Percentiles rank a stretch among this genome's conserved stretches.
Evolutionary conservation across 2,113 vertebrate species (phyloP).

Genomic region (Seriola aureovittata): DNA sequence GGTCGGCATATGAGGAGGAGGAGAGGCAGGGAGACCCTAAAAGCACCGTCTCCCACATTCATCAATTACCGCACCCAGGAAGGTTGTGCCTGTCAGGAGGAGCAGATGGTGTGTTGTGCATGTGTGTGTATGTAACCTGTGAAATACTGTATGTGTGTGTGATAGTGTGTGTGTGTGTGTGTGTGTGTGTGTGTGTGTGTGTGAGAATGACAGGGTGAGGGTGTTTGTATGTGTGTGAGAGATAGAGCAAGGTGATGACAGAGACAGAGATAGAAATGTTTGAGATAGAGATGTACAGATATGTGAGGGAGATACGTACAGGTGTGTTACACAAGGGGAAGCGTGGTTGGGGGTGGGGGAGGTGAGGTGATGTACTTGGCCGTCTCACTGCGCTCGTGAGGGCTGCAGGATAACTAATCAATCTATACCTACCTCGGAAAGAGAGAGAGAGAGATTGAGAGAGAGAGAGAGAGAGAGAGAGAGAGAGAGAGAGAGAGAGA

Average conservation of each 20-base stretch:
- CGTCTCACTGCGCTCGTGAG: conserved; percentile 49
- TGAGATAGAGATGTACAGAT: conserved; percentile 67
- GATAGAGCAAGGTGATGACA: conserved; percentile 60
- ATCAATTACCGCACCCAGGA: conserved; percentile 73
- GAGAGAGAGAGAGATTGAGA: conserved; percentile 17
- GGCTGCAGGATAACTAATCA: conserved; percentile 77
- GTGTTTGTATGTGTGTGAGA: conserved; percentile 36
- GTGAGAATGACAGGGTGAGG: conserved; percentile 23
- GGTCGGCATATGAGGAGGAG: conserved; percentile 35
- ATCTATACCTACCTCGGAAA: conserved; percentile 66
- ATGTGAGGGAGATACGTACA: conserved; percentile 63
- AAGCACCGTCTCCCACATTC: conserved; percentile 70
- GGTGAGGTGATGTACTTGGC: conserved; percentile 12
- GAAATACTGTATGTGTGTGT: not conserved
- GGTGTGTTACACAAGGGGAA: conserved; percentile 59
- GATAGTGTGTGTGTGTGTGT: not conserved
- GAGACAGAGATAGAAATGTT: conserved; percentile 57
- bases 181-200: conserved; percentile 12
- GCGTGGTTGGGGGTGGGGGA: not conserved
- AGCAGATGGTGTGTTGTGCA: conserved; percentile 59
- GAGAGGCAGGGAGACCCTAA: conserved; percentile 65
- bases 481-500: conserved; percentile 25
- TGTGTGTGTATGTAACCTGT: not conserved
- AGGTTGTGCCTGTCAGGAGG: conserved; percentile 67
- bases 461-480: not conserved